A percentile compares a stretch with the other conserved stretches of the same genome.
phyloP scores from a whole-genome alignment of 2,888 invertebrate species.

The Luffia ferchaultella region DNA sequence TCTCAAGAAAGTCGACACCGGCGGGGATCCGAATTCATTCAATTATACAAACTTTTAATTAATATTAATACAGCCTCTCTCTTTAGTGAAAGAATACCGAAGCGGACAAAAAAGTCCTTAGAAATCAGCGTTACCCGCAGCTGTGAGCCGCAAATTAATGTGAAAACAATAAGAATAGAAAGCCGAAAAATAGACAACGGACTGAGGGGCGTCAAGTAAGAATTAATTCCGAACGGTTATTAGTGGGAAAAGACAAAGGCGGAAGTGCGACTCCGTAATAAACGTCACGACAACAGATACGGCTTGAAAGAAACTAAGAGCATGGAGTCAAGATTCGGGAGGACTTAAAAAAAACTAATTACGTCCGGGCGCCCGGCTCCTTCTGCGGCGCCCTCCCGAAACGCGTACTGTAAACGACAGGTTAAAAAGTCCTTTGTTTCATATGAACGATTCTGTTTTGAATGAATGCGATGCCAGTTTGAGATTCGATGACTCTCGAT shows the following conservation, averaged over 20 bases:
- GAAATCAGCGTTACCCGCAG: constrained; percentile 58
- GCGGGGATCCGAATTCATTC: constrained; percentile 56
- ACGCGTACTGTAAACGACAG: constrained; percentile 38
- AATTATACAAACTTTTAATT: constrained; percentile 66
- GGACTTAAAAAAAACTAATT: constrained; percentile 44
- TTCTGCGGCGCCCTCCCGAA: constrained; percentile 29
- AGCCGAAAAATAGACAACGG: constrained; percentile 44
- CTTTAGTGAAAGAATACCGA: constrained; percentile 59
- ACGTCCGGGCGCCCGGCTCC: constrained; percentile 41
- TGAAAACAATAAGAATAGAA: constrained; percentile 51
- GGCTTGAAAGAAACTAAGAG: constrained; percentile 61
- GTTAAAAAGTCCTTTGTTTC: constrained; percentile 32
- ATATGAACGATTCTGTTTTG: constrained; percentile 15
- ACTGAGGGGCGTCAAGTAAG: constrained; percentile 37
- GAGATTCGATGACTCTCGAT: neutral
- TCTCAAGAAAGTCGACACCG: constrained; percentile 48
- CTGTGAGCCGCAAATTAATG: constrained; percentile 61
- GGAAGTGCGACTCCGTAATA: constrained; percentile 38
- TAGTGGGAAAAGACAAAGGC: constrained; percentile 46
- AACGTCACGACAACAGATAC: constrained; percentile 57
- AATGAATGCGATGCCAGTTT: constrained; percentile 20
- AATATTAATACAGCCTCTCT: constrained; percentile 64
- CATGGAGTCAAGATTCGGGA: constrained; percentile 43
- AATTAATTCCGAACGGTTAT: constrained; percentile 56
- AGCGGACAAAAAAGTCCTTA: constrained; percentile 60